A percentile compares a stretch with the other conserved stretches of the same genome.
phyloP scores from a whole-genome alignment of 2,797 vertebrate species.

The Enteromius trimaculatus region DNA sequence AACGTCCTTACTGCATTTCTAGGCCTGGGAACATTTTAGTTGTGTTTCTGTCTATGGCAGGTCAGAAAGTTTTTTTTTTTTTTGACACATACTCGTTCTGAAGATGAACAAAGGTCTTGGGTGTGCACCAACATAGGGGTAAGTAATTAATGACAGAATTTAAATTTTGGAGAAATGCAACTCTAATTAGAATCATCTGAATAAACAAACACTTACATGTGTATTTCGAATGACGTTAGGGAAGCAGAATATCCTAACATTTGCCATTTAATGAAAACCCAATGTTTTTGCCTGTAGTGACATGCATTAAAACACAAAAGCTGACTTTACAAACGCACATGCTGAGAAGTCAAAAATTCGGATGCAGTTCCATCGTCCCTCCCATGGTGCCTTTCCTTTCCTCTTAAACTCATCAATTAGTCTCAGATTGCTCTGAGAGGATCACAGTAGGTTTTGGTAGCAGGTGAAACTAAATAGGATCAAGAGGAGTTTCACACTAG shows the following conservation, averaged over 20 bases:
- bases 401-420: constrained; percentile 20
- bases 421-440: constrained; percentile 13
- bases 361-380: neutral
- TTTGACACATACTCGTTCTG: too few relatives aligned
- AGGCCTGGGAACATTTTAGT: neutral
- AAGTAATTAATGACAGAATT: neutral
- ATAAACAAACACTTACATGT: neutral
- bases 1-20: too few relatives aligned
- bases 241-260: neutral
- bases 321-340: neutral
- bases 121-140: neutral
- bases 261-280: too few relatives aligned
- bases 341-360: neutral
- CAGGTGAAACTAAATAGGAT: constrained; percentile 38
- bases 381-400: neutral
- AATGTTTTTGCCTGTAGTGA: too few relatives aligned
- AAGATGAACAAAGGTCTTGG: neutral
- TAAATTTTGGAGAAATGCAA: neutral
- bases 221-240: neutral
- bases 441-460: constrained; percentile 9
- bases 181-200: neutral
- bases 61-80: too few relatives aligned
- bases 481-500: constrained; percentile 20
- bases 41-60: neutral
- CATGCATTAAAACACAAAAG: neutral